A percentile compares a stretch with the other conserved stretches of the same genome.
These are phyloP conservation scores for Drosophila mayaguana DNA, from an alignment of 2,888 invertebrate species.

Conservation along the genomic window DNA sequence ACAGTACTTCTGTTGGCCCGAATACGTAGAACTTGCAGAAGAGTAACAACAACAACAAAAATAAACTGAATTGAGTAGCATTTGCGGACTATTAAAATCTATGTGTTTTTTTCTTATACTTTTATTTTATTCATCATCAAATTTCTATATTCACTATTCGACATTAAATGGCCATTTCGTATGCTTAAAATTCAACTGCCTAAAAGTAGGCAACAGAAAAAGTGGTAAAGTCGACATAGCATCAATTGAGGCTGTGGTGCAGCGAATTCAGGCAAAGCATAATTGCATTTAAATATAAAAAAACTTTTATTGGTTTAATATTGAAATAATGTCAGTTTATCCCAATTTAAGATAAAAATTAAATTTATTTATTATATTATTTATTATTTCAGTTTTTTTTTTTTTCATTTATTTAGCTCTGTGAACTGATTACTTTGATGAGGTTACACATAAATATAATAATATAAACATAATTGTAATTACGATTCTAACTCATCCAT, in stretches of 20 bases:
- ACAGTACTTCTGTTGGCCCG: neutral
- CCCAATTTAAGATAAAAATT: too few species aligned
- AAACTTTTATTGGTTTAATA: too few species aligned
- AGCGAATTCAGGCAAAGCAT: neutral
- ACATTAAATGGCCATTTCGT: neutral
- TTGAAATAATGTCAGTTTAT: too few species aligned
- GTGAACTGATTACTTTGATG: too few species aligned
- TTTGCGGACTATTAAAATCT: neutral
- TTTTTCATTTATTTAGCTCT: too few species aligned
- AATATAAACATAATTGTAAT: too few species aligned
- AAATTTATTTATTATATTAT: too few species aligned
- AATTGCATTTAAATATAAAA: too few species aligned
- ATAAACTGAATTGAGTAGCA: neutral
- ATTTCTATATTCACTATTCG: neutral
- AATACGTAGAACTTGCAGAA: neutral
- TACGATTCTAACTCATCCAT: too few species aligned
- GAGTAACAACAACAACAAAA: neutral
- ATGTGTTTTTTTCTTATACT: too few species aligned
- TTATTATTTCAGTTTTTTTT: too few species aligned
- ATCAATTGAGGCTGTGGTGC: neutral
- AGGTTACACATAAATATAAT: too few species aligned
- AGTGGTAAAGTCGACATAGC: rapidly evolving
- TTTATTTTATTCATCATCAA: neutral
- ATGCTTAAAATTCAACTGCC: neutral
- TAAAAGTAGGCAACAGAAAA: conserved; percentile 15